A percentile compares a stretch with the other conserved stretches of the same genome.
Conservation (phyloP, 2,113 vertebrate genomes). For the Pluvianellus socialis region DNA sequence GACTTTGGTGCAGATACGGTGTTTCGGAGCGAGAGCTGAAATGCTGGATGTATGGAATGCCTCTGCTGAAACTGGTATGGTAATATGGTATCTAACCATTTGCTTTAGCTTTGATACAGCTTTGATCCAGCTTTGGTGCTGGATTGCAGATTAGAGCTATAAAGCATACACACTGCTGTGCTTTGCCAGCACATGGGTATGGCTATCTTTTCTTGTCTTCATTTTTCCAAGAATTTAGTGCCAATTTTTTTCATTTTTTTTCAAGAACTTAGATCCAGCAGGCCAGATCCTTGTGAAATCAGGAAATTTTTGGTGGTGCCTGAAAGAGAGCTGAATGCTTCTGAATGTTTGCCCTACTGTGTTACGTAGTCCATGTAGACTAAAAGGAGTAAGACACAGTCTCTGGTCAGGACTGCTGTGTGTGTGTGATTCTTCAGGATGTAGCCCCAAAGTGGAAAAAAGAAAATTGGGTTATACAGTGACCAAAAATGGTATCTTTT, state of each 20-base stretch:
- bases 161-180: neutral
- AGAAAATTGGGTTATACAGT: neutral
- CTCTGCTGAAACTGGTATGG: neutral
- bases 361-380: accelerated
- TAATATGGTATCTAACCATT: neutral
- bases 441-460: neutral
- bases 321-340: neutral
- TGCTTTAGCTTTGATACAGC: neutral
- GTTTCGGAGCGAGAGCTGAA: neutral
- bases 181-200: neutral
- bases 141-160: neutral
- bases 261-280: neutral
- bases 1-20: neutral
- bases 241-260: neutral
- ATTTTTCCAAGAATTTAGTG: neutral
- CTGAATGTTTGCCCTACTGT: neutral
- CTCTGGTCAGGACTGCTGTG: neutral
- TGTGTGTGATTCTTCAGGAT: neutral
- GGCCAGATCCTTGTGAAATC: neutral
- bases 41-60: neutral
- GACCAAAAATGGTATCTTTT: neutral
- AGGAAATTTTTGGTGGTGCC: neutral
- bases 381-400: neutral
- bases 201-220: neutral
- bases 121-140: neutral